These are phyloP conservation scores for Ispidina picta DNA, from an alignment of 2,797 vertebrate species.

Conservation along the genomic window DNA sequence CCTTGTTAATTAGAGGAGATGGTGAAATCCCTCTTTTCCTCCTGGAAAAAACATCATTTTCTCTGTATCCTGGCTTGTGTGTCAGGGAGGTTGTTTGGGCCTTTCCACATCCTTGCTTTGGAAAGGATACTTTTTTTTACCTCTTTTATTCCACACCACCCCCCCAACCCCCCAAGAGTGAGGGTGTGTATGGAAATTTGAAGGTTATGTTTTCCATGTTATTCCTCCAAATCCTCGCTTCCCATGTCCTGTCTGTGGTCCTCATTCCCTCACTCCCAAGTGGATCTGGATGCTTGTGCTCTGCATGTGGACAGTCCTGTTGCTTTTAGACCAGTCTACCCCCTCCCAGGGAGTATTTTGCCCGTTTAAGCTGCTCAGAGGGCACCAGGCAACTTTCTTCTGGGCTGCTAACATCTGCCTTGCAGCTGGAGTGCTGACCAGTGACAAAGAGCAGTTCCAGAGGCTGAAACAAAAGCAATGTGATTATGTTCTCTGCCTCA, in stretches of 20 bases:
- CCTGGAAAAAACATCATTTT: not conserved
- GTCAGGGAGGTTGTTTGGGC: not conserved
- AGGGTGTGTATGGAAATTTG: not conserved
- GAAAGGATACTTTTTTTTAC: not conserved
- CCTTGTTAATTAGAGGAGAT: not conserved
- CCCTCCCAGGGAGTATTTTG: not conserved
- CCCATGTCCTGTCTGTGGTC: not conserved
- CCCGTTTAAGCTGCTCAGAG: not conserved
- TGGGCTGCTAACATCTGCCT: not conserved
- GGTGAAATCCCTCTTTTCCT: not conserved
- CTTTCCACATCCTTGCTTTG: slow-evolving; percentile 29
- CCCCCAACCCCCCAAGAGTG: not conserved
- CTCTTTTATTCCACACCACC: no score
- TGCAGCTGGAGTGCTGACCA: not conserved
- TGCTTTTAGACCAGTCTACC: not conserved
- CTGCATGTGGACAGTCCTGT: rapidly evolving
- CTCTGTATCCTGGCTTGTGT: not conserved
- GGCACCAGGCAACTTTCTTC: not conserved
- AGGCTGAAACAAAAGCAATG: not conserved
- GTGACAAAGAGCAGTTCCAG: not conserved
- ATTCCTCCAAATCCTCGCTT: not conserved
- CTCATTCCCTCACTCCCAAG: not conserved
- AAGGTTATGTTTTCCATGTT: not conserved
- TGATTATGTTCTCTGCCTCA: not conserved
- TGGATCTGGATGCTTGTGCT: not conserved